Evolutionary conservation across 2,888 invertebrate genomes (phyloP), one percentile per base, ranked within the genome.

Genomic region (Hylaea fasciaria): DNA sequence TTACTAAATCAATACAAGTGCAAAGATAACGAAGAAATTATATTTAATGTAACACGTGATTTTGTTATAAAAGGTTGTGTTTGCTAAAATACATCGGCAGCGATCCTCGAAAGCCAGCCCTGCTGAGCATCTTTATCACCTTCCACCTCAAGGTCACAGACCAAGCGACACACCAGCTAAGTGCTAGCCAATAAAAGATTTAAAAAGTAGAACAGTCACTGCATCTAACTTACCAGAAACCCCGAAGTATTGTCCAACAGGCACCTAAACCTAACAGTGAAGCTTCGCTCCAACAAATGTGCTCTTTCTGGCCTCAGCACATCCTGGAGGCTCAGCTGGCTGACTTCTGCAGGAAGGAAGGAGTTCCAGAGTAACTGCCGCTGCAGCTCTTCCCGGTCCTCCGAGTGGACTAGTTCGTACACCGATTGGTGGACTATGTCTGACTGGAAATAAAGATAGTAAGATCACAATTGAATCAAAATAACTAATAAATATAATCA

Each of bases 391-490:
- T 99, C 99, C 2, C 99, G 94, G 86, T 99, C 99, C 92, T 99
- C 99, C 2, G 98, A 99, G 91, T 99, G 99, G 65, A 99, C 99
- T 85, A 99, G 93, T 90, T 99, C 99, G 94, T 98, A 99, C 54
- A 99, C 98, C 69, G 98, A 98, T 86, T 99, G 99, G 89, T 99
- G 99, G 62, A 99, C 98, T 78, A 99, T 99, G 89, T 99, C 99
- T 74, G 99, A 99, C 99, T 99, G 94, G 35, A 95, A 94, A 71
- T 10, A 56, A 69, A 61, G 46, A 48, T n/a, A 46, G 3, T 11
- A 13, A 8, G 40, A 1, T 37, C 11, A 12, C 12, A 11, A 37
- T 14, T 39, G 8, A 14, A n/a, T n/a, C n/a, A n/a, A n/a, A n/a
- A n/a, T n/a, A n/a, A n/a, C n/a, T n/a, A n/a, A n/a, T n/a, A n/a